phyloP scores from a whole-genome alignment of 64 coral and sea anemone species.

The Platygyra sinensis region DNA sequence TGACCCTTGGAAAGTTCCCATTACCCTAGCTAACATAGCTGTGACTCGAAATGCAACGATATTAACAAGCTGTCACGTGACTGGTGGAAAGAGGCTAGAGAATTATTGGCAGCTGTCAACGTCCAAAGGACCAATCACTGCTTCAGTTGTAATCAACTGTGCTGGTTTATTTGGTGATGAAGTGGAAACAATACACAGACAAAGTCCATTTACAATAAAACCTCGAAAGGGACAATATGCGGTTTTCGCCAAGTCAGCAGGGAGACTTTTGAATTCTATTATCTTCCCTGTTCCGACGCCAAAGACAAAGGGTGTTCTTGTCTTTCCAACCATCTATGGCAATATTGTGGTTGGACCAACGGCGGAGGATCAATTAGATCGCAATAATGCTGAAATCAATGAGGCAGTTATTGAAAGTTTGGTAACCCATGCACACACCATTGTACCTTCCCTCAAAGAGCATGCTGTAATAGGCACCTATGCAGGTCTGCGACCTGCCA shows the following conservation, averaged over 20 bases:
- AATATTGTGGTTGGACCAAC: constrained; percentile 77
- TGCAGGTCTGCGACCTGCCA: constrained; percentile 77
- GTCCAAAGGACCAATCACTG: constrained; percentile 22
- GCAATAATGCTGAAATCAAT: constrained; percentile 47
- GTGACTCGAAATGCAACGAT: constrained; percentile 17
- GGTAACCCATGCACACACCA: constrained; percentile 37
- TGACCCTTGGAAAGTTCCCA: constrained; percentile 70
- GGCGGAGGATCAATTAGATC: constrained; percentile 71
- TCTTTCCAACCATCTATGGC: constrained; percentile 75
- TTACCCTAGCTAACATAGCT: constrained; percentile 60
- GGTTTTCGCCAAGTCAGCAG: constrained; percentile 70
- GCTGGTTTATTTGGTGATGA: constrained; percentile 78
- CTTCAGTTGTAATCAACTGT: constrained; percentile 78
- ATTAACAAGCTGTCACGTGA: constrained; percentile 52
- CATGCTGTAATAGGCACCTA: constrained; percentile 68
- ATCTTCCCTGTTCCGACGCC: constrained; percentile 69
- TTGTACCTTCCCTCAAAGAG: constrained; percentile 52
- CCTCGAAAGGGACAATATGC: constrained; percentile 81
- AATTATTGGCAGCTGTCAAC: constrained; percentile 61
- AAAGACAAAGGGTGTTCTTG: constrained; percentile 64
- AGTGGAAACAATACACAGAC: constrained; percentile 52
- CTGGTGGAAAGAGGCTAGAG: constrained; percentile 26
- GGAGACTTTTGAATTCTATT: constrained; percentile 61
- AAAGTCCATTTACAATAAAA: constrained; percentile 80
- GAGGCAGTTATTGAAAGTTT: constrained; percentile 40